Conservation (phyloP, 1,140 invertebrate genomes). For the Helicorthomorpha holstii region DNA sequence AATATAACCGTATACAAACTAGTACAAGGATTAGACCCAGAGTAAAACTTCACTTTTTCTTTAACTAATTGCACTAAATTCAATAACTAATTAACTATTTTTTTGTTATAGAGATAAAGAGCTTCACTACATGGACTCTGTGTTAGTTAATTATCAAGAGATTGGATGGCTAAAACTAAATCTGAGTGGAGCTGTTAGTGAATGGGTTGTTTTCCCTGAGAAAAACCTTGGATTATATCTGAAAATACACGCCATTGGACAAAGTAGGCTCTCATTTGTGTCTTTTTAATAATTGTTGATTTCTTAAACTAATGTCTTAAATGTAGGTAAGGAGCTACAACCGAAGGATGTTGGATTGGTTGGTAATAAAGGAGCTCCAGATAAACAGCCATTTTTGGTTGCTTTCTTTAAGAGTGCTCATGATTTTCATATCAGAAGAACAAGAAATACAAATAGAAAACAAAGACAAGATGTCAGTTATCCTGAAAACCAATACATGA, state of each 20-base stretch:
- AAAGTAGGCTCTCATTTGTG: too few species aligned
- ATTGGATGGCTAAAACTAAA: slow-evolving; percentile 65
- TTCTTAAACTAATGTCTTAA: slow-evolving; percentile 13
- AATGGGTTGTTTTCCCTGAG: slow-evolving; percentile 56
- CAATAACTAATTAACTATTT: slow-evolving; percentile 14
- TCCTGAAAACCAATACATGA: background rate
- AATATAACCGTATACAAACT: slow-evolving; percentile 15
- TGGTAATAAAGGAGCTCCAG: slow-evolving; percentile 50
- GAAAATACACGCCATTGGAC: slow-evolving; percentile 51
- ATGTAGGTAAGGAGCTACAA: slow-evolving; percentile 54
- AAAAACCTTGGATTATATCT: slow-evolving; percentile 79
- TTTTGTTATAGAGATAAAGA: slow-evolving; percentile 19
- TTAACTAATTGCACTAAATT: slow-evolving; percentile 20
- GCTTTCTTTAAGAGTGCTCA: slow-evolving; percentile 53
- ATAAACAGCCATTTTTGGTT: slow-evolving; percentile 74
- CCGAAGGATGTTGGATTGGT: slow-evolving; percentile 68
- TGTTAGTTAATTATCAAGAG: slow-evolving; percentile 18
- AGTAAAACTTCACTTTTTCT: slow-evolving; percentile 18
- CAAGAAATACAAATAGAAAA: slow-evolving; percentile 4
- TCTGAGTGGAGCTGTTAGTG: slow-evolving; percentile 47
- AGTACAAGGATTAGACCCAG: slow-evolving; percentile 17
- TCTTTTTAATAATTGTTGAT: too few species aligned
- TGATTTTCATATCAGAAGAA: slow-evolving; percentile 24
- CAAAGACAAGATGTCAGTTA: background rate
- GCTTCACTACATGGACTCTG: slow-evolving; percentile 17